Evolutionary conservation across 2,113 vertebrate species (phyloP).

Genomic region (Castor canadensis): DNA sequence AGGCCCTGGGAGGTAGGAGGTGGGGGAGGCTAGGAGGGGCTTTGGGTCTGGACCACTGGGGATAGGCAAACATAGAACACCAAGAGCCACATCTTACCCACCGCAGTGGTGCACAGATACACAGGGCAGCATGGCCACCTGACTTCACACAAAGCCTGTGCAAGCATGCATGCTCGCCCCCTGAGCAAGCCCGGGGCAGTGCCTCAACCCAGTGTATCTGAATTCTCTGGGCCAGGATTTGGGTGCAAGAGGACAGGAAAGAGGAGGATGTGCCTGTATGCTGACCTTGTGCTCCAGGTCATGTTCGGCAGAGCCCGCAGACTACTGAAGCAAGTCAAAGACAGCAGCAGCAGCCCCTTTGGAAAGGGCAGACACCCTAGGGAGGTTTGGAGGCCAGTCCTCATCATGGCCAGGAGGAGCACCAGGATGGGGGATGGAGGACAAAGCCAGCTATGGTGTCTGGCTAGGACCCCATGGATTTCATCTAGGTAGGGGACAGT

Average conservation of each 20-base stretch:
- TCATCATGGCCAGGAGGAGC: not conserved
- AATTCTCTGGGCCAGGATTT: not conserved
- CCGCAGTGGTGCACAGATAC: not conserved
- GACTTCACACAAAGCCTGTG: not conserved
- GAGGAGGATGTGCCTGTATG: not conserved
- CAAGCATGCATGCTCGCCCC: not conserved
- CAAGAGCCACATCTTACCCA: not conserved
- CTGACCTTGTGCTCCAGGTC: not conserved
- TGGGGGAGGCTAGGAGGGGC: not conserved
- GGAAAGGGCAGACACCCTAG: too few relatives aligned
- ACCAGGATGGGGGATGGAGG: not conserved
- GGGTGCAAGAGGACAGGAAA: not conserved
- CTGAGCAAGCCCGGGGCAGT: not conserved
- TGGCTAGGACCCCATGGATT: not conserved
- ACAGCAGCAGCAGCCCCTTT: accelerated
- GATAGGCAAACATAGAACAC: not conserved
- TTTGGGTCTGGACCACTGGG: not conserved
- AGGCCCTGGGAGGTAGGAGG: slow-evolving; percentile 76
- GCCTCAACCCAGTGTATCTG: not conserved
- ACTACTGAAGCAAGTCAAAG: not conserved
- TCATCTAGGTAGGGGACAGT: not conserved
- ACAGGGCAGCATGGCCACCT: not conserved
- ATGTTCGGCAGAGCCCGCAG: not conserved
- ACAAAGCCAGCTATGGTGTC: not conserved
- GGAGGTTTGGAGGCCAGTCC: not conserved